phyloP scores from a whole-genome alignment of 1,140 invertebrate species.

The Cephus cinctus region DNA sequence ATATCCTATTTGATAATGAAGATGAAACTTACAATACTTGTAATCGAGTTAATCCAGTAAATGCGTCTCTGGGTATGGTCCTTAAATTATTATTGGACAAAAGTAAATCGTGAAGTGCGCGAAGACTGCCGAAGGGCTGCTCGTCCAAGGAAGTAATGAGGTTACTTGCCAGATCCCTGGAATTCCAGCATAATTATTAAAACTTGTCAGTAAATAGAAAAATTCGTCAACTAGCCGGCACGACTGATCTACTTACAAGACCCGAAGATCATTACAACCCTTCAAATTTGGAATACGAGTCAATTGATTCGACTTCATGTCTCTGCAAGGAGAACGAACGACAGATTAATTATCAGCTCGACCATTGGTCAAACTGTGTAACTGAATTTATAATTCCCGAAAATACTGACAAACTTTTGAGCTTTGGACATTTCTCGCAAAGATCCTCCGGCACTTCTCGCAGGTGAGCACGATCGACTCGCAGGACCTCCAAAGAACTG shows the following conservation, averaged over 20 bases:
- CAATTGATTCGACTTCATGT: slow-evolving; percentile 80
- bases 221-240: too few species aligned
- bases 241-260: slow-evolving; percentile 86
- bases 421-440: slow-evolving; percentile 73
- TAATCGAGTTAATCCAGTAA: slow-evolving; percentile 74
- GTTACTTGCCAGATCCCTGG: slow-evolving; percentile 87
- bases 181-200: too few species aligned
- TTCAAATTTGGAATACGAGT: slow-evolving; percentile 69
- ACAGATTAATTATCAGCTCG: not conserved
- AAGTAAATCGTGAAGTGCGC: slow-evolving; percentile 79
- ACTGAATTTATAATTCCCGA: not conserved
- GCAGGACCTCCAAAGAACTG: slow-evolving; percentile 72
- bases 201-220: too few species aligned
- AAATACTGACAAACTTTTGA: slow-evolving; percentile 82
- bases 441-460: slow-evolving; percentile 68
- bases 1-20: not conserved
- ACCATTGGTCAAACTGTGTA: too few species aligned
- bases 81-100: slow-evolving; percentile 80
- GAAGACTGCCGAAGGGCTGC: slow-evolving; percentile 68
- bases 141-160: slow-evolving; percentile 70
- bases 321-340: slow-evolving; percentile 60
- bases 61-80: slow-evolving; percentile 73
- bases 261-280: slow-evolving; percentile 73
- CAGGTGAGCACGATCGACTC: slow-evolving; percentile 79
- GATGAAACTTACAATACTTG: slow-evolving; percentile 85